These are phyloP conservation scores for Leptopilina syphax DNA, from an alignment of 2,888 invertebrate species.

Conservation along the genomic window DNA sequence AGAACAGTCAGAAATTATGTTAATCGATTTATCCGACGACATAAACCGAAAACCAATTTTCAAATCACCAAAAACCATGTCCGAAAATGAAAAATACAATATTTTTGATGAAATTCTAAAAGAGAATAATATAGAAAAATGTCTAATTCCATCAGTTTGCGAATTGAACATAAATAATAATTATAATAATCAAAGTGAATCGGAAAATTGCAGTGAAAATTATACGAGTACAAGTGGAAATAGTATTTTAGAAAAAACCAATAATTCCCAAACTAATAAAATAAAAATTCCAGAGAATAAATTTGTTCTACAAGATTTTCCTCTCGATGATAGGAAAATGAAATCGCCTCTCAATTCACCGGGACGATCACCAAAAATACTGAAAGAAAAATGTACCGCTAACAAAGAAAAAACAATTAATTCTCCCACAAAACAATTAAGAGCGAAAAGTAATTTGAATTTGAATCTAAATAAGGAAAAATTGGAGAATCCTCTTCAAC, in stretches of 20 bases:
- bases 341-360: not conserved
- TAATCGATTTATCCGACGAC: conserved; percentile 2
- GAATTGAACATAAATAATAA: not conserved
- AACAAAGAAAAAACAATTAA: not conserved
- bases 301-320: not conserved
- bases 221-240: not conserved
- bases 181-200: not conserved
- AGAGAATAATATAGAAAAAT: conserved; percentile 9
- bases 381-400: not conserved
- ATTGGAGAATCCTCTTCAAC: conserved; percentile 41
- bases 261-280: not conserved
- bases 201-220: not conserved
- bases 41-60: not conserved
- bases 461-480: conserved; percentile 4
- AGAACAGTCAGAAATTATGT: not conserved
- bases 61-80: not conserved
- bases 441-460: conserved; percentile 45
- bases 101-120: not conserved
- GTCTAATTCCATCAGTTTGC: not conserved
- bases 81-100: not conserved
- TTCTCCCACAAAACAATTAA: conserved; percentile 6
- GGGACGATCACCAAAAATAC: not conserved
- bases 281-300: not conserved
- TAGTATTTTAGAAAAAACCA: not conserved
- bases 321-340: not conserved